phyloP scores from a whole-genome alignment of 2,797 vertebrate genomes.

The Lindbergichthys nudifrons region DNA sequence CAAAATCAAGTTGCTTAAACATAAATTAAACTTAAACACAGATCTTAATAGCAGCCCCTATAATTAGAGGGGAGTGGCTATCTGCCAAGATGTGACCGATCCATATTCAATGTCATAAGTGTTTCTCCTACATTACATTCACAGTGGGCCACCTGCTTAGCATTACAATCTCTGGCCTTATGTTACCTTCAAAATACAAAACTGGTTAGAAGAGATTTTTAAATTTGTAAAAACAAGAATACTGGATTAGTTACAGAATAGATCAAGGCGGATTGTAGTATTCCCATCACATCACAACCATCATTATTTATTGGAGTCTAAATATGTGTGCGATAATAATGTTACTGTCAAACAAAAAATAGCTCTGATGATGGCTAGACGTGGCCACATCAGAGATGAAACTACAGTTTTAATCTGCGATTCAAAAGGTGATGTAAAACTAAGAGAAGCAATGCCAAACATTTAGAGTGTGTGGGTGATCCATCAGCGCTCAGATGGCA shows the following conservation, averaged over 20 bases:
- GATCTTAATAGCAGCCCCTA: neutral
- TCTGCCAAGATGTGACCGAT: neutral
- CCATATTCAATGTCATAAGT: neutral
- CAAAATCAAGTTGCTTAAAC: neutral
- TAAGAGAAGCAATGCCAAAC: conserved; percentile 30
- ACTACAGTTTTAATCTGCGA: conserved; percentile 26
- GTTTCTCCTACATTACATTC: neutral
- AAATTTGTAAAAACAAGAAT: neutral
- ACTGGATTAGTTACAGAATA: neutral
- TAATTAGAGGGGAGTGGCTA: neutral
- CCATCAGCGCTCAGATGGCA: conserved; percentile 54
- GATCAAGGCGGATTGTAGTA: neutral
- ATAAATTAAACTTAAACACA: neutral
- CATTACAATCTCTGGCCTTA: neutral
- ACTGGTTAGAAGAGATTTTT: neutral
- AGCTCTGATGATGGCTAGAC: conserved; percentile 1
- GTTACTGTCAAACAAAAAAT: neutral
- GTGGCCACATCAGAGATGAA: conserved; percentile 16
- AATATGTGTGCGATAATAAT: neutral
- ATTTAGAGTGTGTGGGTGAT: conserved; percentile 36
- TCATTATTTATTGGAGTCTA: neutral
- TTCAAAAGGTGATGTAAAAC: conserved; percentile 43
- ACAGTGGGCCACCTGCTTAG: neutral
- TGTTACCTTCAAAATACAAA: neutral
- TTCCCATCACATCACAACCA: neutral